These are phyloP conservation scores for Incurvaria masculella DNA, from an alignment of 2,888 invertebrate species.

Conservation along the genomic window DNA sequence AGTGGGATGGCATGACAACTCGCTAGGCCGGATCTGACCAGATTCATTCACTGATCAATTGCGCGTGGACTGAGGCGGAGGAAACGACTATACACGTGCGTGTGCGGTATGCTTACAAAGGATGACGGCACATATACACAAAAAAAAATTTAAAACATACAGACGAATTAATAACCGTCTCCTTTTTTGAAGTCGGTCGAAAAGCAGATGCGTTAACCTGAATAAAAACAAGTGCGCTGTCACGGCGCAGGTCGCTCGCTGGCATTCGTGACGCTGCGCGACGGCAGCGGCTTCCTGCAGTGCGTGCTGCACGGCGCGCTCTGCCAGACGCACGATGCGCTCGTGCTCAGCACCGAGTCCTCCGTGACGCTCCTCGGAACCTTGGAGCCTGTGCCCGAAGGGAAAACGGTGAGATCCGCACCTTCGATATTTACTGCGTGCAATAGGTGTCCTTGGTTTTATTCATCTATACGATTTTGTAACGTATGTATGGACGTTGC, in stretches of 20 bases:
- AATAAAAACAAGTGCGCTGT: no score
- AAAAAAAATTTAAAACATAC: no score
- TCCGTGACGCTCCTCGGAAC: conserved; percentile 80
- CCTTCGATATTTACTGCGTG: not conserved
- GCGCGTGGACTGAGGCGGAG: no score
- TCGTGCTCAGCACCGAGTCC: conserved; percentile 88
- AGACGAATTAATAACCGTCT: no score
- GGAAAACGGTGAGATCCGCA: conserved; percentile 68
- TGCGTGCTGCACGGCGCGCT: conserved; percentile 81
- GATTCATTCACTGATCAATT: no score
- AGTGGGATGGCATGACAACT: no score
- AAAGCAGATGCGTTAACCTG: no score
- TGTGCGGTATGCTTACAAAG: no score
- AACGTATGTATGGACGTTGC: not conserved
- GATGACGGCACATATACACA: no score
- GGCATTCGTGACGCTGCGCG: conserved; percentile 92
- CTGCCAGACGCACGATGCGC: conserved; percentile 89
- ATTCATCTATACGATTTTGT: not conserved
- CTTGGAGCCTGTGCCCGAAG: conserved; percentile 82
- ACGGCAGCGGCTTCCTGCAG: conserved; percentile 95
- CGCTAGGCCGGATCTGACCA: no score
- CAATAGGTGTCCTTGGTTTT: not conserved
- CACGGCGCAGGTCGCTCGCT: conserved; percentile 39
- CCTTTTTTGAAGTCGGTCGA: no score
- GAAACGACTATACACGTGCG: no score